Evolutionary conservation across 2,113 vertebrate genomes (phyloP).

Genomic region (Odocoileus hemionus): DNA sequence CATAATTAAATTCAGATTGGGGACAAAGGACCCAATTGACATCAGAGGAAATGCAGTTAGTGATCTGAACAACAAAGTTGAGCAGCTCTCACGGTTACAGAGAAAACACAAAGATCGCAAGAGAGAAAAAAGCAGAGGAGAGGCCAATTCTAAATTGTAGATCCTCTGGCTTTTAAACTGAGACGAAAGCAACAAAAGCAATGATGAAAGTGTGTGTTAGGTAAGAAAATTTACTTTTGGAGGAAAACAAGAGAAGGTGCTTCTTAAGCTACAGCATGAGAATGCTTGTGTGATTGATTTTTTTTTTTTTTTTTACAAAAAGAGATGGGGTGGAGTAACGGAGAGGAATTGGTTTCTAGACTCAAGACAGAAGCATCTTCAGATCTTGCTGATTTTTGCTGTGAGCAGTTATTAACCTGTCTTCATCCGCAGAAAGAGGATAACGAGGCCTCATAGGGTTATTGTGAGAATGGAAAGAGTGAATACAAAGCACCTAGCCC

Average conservation of each 20-base stretch:
- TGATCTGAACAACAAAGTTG: background rate
- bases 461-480: background rate
- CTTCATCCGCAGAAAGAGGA: background rate
- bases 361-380: background rate
- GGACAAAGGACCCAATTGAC: background rate
- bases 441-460: background rate
- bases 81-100: background rate
- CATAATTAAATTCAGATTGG: background rate
- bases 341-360: background rate
- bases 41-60: constrained; percentile 22
- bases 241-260: background rate
- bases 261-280: background rate
- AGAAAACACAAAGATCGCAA: background rate
- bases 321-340: background rate
- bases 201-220: background rate
- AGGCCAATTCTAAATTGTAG: background rate
- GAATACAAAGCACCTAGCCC: background rate
- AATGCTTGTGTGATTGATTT: background rate
- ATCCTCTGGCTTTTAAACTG: background rate
- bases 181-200: background rate
- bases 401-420: background rate
- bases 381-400: background rate
- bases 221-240: background rate
- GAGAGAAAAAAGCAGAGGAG: background rate
- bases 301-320: background rate